Conservation (phyloP, 2,797 vertebrate species). For the Ibycter americanus region DNA sequence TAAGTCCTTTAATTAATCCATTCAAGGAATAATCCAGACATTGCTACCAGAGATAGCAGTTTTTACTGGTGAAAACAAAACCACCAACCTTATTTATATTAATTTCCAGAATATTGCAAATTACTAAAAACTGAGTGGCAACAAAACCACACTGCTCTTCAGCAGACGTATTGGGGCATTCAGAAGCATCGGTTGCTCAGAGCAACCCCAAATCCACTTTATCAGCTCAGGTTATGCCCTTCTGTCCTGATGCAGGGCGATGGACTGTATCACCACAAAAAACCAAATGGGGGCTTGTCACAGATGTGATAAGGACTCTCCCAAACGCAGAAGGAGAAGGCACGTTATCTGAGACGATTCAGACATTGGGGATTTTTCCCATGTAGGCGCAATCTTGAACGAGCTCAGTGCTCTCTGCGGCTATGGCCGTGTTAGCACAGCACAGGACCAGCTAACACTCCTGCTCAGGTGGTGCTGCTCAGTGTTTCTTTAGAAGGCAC, state of each 20-base stretch:
- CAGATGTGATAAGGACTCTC: not conserved
- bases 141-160: not conserved
- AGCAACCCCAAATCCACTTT: not conserved
- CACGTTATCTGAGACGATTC: not conserved
- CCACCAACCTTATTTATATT: not conserved
- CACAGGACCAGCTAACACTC: rapidly evolving
- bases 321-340: not conserved
- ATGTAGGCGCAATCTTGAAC: rapidly evolving
- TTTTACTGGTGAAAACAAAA: not conserved
- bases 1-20: constrained; percentile 25
- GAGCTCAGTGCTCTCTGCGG: rapidly evolving
- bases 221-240: rapidly evolving
- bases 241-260: not conserved
- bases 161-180: rapidly evolving
- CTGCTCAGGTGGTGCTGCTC: not conserved
- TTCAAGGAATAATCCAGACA: not conserved
- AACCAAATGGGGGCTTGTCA: not conserved
- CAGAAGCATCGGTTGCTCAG: not conserved
- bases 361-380: not conserved
- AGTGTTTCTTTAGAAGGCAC: not conserved
- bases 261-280: not conserved
- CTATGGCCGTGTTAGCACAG: rapidly evolving
- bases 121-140: not conserved
- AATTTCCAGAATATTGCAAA: not conserved
- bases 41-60: not conserved